Evolutionary conservation across 92 coral and sea anemone species (phyloP).

Genomic region (Palythoa caribaeorum): DNA sequence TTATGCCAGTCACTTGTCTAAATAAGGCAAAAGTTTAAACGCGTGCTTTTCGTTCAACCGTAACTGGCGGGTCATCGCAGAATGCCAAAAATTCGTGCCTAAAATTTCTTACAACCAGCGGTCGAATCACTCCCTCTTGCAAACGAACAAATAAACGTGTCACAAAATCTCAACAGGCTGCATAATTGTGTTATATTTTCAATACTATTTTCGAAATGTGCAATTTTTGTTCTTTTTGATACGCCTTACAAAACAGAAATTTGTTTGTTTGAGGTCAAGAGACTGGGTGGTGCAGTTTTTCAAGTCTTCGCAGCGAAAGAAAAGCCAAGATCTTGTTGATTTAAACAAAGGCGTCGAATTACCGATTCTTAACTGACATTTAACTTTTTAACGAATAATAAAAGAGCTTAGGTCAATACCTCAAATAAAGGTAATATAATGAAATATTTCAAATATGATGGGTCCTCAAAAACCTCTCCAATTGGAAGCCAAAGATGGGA

Average conservation of each 20-base stretch:
- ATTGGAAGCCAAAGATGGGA: not conserved
- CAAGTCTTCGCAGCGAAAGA: not conserved
- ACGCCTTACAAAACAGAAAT: not conserved
- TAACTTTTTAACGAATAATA: not conserved
- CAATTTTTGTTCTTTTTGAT: not conserved
- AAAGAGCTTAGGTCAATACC: not conserved
- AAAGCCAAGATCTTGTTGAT: not conserved
- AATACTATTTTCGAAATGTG: not conserved
- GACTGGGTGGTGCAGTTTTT: not conserved
- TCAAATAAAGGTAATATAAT: not conserved
- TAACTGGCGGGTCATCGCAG: not conserved
- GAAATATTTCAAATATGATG: not conserved
- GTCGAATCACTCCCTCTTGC: not conserved
- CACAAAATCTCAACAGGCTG: not conserved
- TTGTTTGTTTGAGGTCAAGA: not conserved
- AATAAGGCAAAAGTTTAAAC: constrained; percentile 13
- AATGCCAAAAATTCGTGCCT: constrained; percentile 12
- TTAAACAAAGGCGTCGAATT: not conserved
- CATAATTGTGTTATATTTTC: not conserved
- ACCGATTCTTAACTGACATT: not conserved
- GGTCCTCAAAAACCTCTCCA: not conserved
- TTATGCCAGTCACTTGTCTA: not conserved
- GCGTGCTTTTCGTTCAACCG: not conserved
- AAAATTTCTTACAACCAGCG: not conserved
- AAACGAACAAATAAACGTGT: not conserved